Evolutionary conservation across 2,888 invertebrate species (phyloP), one percentile per base, ranked within the genome.

Genomic region (Adelognathus sp.): DNA sequence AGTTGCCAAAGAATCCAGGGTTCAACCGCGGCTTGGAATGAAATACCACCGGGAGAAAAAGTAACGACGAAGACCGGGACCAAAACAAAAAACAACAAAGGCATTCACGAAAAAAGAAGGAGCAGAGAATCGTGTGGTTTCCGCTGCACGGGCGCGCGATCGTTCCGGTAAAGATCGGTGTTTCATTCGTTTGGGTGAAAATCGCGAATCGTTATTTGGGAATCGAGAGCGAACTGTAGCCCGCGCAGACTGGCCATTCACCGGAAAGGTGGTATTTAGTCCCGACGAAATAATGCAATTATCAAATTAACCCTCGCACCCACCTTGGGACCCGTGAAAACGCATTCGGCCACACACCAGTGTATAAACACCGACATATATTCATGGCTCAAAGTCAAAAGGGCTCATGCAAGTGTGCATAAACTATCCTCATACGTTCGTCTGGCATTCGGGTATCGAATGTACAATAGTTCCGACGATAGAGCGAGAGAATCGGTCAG

Each of bases 271-370:
- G 82, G 89, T 86, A 87, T 87, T 89, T 89, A 89, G 82, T 84
- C 79, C 83, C 80, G 82, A 82, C 84, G 86, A 86, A 87, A 86
- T 88, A 87, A 89, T 81, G 88, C 88, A 89, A 89, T 89, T 89
- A 89, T 89, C 89, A 87, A 89, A 89, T 89, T 89, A 88, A 88
- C 86, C 84, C 86, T 85, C 86, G 84, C 89, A 87, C 88, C 84
- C 71, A 44, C 63, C 87, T 83, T 85, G 79, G 84, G 84, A 83
- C 83, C 80, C 74, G 81, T 29, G 54, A 21, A 9, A 33, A 44
- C 44, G 54, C 29, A 1, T 61, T 21, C 18, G n/a, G 18, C 36
- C 56, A 66, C n/a, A 16, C n/a, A 11, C 29, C 36, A n/a, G 36
- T 36, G 3, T 5, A 36, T 33, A 46, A 16, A 16, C 9, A 21